phyloP scores from a whole-genome alignment of 2,113 vertebrate genomes.

The Andinoacara biseriatus region DNA sequence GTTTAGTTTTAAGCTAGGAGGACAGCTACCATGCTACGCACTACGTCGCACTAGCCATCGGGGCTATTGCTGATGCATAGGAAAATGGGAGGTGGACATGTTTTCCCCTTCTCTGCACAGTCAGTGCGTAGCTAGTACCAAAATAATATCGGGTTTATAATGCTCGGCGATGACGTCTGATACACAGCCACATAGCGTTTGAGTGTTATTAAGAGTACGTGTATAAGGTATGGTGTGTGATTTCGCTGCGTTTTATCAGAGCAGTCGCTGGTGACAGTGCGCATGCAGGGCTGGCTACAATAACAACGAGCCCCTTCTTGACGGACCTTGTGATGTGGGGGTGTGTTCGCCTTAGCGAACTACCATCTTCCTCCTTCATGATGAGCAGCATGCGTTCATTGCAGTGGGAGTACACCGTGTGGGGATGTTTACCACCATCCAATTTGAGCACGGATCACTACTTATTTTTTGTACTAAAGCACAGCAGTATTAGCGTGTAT shows the following conservation, averaged over 20 bases:
- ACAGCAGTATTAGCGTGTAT: conserved; percentile 1
- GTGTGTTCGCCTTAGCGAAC: conserved; percentile 84
- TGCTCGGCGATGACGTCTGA: conserved; percentile 9
- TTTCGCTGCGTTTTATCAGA: conserved; percentile 22
- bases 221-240: background rate
- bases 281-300: conserved; percentile 73
- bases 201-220: background rate
- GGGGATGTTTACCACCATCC: conserved; percentile 66
- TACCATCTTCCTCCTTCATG: conserved; percentile 83
- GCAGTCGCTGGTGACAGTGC: conserved; percentile 59
- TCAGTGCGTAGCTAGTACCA: conserved; percentile 73
- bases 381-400: conserved; percentile 78
- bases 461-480: conserved; percentile 3
- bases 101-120: conserved; percentile 80
- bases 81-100: conserved; percentile 85
- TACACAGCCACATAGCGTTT: background rate
- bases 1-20: conserved; percentile 64
- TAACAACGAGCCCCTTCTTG: conserved; percentile 77
- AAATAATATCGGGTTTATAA: conserved; percentile 52
- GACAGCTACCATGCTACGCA: conserved; percentile 78
- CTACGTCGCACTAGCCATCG: conserved; percentile 77
- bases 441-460: background rate
- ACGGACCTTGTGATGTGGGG: conserved; percentile 81
- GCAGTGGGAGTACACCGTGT: conserved; percentile 73
- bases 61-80: conserved; percentile 82